A percentile compares a stretch with the other conserved stretches of the same genome.
phyloP scores from a whole-genome alignment of 2,888 invertebrate species.

The Cylloceria caligata region DNA sequence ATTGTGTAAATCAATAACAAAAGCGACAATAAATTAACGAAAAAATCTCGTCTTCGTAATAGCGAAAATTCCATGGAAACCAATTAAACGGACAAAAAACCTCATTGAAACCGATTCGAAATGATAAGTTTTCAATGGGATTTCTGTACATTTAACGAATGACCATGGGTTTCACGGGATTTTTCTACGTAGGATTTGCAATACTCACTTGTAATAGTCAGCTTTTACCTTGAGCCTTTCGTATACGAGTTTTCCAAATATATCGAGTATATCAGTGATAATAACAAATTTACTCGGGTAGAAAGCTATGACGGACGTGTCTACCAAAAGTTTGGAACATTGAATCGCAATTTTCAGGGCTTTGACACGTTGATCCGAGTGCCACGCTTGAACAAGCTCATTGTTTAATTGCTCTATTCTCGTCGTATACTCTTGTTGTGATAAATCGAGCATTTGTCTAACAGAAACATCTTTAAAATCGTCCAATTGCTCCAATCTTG shows the following conservation, averaged over 20 bases:
- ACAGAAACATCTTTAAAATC: constrained; percentile 96
- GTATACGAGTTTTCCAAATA: constrained; percentile 96
- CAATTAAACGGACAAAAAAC: too few species aligned
- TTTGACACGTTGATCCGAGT: constrained; percentile 96
- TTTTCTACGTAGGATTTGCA: not conserved
- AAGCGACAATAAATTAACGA: too few species aligned
- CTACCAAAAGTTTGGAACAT: constrained; percentile 96
- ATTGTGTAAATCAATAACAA: too few species aligned
- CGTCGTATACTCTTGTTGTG: constrained; percentile 96
- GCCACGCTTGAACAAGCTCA: constrained; percentile 96
- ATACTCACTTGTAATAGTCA: constrained; percentile 86
- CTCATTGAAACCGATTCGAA: too few species aligned
- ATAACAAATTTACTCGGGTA: constrained; percentile 99
- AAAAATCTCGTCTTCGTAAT: too few species aligned
- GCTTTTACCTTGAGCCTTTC: constrained; percentile 93
- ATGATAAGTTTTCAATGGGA: too few species aligned
- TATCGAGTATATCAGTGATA: constrained; percentile 97
- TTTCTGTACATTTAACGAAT: too few species aligned
- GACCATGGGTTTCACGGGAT: too few species aligned
- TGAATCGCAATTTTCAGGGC: constrained; percentile 98
- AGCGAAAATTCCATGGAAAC: too few species aligned
- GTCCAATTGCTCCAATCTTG: constrained; percentile 96
- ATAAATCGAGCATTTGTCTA: constrained; percentile 94
- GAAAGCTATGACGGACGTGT: constrained; percentile 95
- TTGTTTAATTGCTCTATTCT: constrained; percentile 96